Percentiles rank a stretch among this genome's conserved stretches.
phyloP scores from a whole-genome alignment of 2,888 invertebrate species.

The Stomorhina lunata region DNA sequence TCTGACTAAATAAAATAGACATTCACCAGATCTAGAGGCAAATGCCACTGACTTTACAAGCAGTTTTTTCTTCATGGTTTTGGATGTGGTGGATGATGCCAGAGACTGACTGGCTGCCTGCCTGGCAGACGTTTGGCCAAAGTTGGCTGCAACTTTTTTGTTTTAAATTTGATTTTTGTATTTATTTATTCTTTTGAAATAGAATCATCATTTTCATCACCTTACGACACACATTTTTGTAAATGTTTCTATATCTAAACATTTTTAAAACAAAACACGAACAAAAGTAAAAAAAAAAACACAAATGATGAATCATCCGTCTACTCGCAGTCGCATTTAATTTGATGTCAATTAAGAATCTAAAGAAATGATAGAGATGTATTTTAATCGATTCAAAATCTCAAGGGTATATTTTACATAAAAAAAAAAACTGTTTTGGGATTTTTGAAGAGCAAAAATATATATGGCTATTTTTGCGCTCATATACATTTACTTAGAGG shows the following conservation, averaged over 20 bases:
- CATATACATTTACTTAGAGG: no score
- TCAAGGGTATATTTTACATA: background rate
- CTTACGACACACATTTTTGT: slow-evolving; percentile 60
- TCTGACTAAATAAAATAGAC: background rate
- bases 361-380: background rate
- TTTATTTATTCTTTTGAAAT: slow-evolving; percentile 49
- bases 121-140: slow-evolving; percentile 19
- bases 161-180: background rate
- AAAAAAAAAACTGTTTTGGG: background rate
- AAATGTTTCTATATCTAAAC: no score
- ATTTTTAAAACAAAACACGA: slow-evolving; percentile 21
- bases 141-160: slow-evolving; percentile 26
- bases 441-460: no score
- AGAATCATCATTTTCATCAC: slow-evolving; percentile 59
- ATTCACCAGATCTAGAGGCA: background rate
- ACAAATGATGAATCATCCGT: slow-evolving; percentile 34
- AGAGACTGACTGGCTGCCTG: slow-evolving; percentile 12
- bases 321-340: slow-evolving; percentile 16
- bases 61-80: background rate
- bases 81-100: slow-evolving; percentile 3
- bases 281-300: slow-evolving; percentile 13
- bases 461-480: no score
- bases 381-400: background rate
- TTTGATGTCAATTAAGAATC: slow-evolving; percentile 20
- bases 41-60: slow-evolving; percentile 59